Conservation (phyloP, 2,113 vertebrate species). For the Laticauda laticaudata region DNA sequence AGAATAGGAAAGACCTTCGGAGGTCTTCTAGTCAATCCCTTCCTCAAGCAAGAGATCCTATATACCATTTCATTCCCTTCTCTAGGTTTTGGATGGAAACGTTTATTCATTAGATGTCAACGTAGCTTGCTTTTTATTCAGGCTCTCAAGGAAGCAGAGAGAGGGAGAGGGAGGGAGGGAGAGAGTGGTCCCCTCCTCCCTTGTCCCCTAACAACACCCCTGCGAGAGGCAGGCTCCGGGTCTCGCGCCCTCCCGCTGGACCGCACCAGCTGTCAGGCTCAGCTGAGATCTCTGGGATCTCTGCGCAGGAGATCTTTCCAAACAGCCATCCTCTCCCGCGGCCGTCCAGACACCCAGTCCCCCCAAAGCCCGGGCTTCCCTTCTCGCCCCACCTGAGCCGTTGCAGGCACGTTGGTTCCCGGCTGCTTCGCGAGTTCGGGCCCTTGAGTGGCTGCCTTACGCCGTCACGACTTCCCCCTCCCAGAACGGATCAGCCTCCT, state of each 20-base stretch:
- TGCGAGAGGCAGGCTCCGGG: not conserved
- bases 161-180: too few relatives aligned
- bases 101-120: not conserved
- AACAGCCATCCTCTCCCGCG: not conserved
- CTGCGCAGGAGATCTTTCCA: not conserved
- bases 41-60: too few relatives aligned
- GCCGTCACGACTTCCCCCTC: not conserved
- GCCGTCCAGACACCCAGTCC: not conserved
- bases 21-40: too few relatives aligned
- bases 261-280: not conserved
- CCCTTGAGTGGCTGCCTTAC: not conserved
- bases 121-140: not conserved
- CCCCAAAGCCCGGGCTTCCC: not conserved
- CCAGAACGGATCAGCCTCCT: not conserved
- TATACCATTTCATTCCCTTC: not conserved
- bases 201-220: not conserved
- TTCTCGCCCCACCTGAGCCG: not conserved
- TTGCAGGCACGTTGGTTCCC: not conserved
- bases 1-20: too few relatives aligned
- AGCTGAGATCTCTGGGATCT: not conserved
- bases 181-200: not conserved
- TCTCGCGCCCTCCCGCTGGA: not conserved
- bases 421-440: rapidly evolving
- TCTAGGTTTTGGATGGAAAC: not conserved
- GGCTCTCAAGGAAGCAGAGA: not conserved